Percentiles rank a stretch among this genome's conserved stretches.
phyloP scores from a whole-genome alignment of 1,140 invertebrate species.

The Diorhabda sublineata region DNA sequence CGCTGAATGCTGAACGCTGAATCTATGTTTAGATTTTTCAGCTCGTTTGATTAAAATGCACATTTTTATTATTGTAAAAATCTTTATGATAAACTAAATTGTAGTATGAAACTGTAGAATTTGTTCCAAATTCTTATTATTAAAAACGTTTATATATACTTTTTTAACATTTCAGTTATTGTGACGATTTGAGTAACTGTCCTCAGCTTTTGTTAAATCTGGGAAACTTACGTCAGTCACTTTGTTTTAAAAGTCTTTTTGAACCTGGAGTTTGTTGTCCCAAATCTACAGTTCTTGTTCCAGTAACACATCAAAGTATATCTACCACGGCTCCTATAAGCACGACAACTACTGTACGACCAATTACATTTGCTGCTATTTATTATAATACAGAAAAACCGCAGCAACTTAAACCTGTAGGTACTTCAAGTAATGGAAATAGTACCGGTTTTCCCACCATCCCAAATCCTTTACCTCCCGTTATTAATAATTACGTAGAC shows the following conservation, averaged over 20 bases:
- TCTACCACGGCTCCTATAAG: conserved; percentile 21
- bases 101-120: too few relatives aligned
- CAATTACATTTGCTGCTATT: conserved; percentile 26
- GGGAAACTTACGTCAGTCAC: conserved; percentile 73
- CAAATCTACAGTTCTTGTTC: conserved; percentile 29
- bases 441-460: conserved; percentile 38
- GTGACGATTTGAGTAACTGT: conserved; percentile 84
- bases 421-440: conserved; percentile 34
- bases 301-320: conserved; percentile 11
- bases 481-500: conserved; percentile 49
- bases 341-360: conserved; percentile 17
- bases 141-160: not conserved
- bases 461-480: conserved; percentile 25
- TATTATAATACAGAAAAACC: conserved; percentile 34
- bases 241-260: conserved; percentile 89
- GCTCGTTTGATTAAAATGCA: too few relatives aligned
- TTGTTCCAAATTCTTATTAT: too few relatives aligned
- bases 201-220: conserved; percentile 81
- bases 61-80: too few relatives aligned
- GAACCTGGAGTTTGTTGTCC: conserved; percentile 90
- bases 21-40: too few relatives aligned
- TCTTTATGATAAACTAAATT: too few relatives aligned
- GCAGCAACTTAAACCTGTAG: not conserved
- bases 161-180: conserved; percentile 47
- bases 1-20: too few relatives aligned